A percentile compares a stretch with the other conserved stretches of the same genome.
These are phyloP conservation scores for Caenorhabditis angaria DNA, from an alignment of 2,888 invertebrate genomes.

Conservation along the genomic window DNA sequence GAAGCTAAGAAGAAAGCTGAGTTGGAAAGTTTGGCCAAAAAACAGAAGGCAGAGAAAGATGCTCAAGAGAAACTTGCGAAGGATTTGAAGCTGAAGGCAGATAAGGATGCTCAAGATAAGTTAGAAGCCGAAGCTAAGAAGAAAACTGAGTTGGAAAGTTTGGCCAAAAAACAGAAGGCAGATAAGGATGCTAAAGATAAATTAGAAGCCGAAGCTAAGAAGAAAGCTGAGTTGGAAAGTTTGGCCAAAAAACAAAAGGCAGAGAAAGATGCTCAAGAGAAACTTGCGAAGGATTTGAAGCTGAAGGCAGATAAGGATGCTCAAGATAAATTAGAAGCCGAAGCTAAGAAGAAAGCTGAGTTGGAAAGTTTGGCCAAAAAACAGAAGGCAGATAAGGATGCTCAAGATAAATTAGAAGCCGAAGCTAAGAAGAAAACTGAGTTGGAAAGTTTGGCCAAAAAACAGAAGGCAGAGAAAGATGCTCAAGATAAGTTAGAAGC, in stretches of 20 bases:
- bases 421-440: constrained; percentile 20
- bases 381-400: constrained; percentile 5
- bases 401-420: too few species aligned
- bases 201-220: constrained; percentile 16
- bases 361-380: too few species aligned
- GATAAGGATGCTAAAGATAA: not conserved
- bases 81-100: constrained; percentile 12
- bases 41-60: constrained; percentile 8
- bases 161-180: not conserved
- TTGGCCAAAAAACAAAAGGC: too few species aligned
- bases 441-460: not conserved
- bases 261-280: constrained; percentile 12
- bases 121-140: constrained; percentile 12
- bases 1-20: constrained; percentile 11
- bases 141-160: too few species aligned
- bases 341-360: not conserved
- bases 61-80: constrained; percentile 17
- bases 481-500: too few species aligned
- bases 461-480: constrained; percentile 10
- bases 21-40: constrained; percentile 6
- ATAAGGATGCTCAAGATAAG: constrained; percentile 15
- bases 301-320: constrained; percentile 10
- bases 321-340: constrained; percentile 20
- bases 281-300: too few species aligned
- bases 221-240: constrained; percentile 19